Evolutionary conservation across 1,140 invertebrate species (phyloP), one percentile per base, ranked within the genome.

Genomic region (Parapsyche elsis): DNA sequence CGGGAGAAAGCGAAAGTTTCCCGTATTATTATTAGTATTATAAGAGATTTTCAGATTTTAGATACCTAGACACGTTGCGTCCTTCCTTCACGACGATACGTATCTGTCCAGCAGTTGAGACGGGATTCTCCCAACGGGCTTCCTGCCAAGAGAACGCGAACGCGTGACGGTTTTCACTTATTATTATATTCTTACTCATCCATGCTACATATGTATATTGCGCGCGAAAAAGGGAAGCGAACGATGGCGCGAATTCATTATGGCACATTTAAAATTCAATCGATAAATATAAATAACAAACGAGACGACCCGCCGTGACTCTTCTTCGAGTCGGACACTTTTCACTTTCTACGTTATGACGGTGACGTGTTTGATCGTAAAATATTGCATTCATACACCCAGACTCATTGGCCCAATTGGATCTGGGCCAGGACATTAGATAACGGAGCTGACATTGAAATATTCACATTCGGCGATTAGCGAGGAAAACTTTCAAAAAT

Each of bases 341-440:
- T 21, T 14, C 21, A 14, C 1, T 67, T 12, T 24, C 26, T 67
- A 30, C 64, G 26, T 67, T 67, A 26, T 61, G n/a, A n/a, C 30
- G 30, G 30, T 38, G 30, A 38, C 30, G 30, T 38, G n/a, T 30
- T 5, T 21, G 46, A 73, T 46, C 49, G 21, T 71, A 80, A 80
- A 76, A 80, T 80, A 76, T 80, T 71, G 59, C 74, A 71, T 76
- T 76, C 64, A 77, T 57, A 71, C 74, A 46, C 7, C 74, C 46
- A 71, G 75, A 80, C 79, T 80, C 75, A 30, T 83, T 78, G 81
- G 59, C 81, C 81, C 75, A 83, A 78, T 83, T 83, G 81, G 81
- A 80, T 1, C 23, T 46, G n/a, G 21, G 79, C 81, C 81, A 80
- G 73, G 70, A 59, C 49, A 75, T 80, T 80, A 61, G 81, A 71